Conservation (phyloP, 2,888 invertebrate genomes). For the Caenorhabditis becei region DNA sequence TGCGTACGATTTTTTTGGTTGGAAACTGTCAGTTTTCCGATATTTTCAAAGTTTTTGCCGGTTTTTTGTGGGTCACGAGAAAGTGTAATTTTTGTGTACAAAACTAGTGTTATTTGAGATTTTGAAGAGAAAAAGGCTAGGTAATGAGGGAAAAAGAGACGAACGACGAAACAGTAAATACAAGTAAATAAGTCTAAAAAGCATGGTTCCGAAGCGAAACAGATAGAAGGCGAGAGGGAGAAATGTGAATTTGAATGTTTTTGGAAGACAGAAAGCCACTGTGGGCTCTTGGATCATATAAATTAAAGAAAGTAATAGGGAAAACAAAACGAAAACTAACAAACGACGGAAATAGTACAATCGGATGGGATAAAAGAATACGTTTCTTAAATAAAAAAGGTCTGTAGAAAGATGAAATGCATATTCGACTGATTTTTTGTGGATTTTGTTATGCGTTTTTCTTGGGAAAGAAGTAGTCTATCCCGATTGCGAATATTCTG, state of each 20-base stretch:
- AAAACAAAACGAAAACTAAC: background rate
- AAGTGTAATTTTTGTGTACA: conserved; percentile 31
- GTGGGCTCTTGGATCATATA: conserved; percentile 16
- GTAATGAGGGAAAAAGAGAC: too few relatives aligned
- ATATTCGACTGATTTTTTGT: conserved; percentile 11
- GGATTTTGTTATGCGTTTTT: conserved; percentile 24
- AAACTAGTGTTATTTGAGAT: background rate
- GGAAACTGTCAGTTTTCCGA: conserved; percentile 15
- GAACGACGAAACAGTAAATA: conserved; percentile 25
- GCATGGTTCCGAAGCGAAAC: conserved; percentile 23
- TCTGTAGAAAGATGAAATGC: conserved; percentile 21
- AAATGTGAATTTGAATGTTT: conserved; percentile 13
- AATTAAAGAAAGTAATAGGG: conserved; percentile 12
- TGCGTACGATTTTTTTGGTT: conserved; percentile 27
- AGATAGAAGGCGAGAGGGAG: conserved; percentile 26
- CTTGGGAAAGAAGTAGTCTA: background rate
- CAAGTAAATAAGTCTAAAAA: conserved; percentile 35
- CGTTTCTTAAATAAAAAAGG: conserved; percentile 7
- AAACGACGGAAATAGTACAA: conserved; percentile 3
- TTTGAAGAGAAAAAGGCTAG: conserved; percentile 19
- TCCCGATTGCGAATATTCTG: background rate
- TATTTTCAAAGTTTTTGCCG: conserved; percentile 24
- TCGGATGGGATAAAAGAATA: background rate
- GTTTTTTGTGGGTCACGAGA: conserved; percentile 16
- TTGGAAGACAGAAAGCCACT: background rate